Percentiles rank a stretch among this genome's conserved stretches.
Conservation (phyloP, 2,113 vertebrate genomes). For the Tapirus terrestris region DNA sequence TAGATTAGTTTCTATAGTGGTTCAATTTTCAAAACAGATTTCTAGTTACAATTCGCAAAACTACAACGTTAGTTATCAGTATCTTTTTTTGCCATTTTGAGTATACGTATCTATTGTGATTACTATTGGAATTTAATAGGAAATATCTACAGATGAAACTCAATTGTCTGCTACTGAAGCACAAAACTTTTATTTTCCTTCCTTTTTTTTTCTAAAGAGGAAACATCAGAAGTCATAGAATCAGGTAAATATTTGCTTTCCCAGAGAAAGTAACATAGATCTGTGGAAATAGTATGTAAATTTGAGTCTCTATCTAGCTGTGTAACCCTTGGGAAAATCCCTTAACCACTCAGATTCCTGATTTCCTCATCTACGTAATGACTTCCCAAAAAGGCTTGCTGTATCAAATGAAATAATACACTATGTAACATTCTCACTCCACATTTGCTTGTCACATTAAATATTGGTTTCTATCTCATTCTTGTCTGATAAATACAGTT, state of each 20-base stretch:
- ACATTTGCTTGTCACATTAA: neutral
- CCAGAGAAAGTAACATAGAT: neutral
- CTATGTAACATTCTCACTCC: neutral
- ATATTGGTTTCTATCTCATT: neutral
- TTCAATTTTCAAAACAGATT: slow-evolving; percentile 7
- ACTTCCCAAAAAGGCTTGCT: neutral
- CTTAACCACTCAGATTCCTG: neutral
- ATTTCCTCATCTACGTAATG: neutral
- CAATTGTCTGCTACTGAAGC: neutral
- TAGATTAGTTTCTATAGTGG: neutral
- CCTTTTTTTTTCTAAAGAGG: slow-evolving; percentile 72
- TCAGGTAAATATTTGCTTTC: slow-evolving; percentile 76
- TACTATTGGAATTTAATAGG: neutral
- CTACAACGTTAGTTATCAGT: neutral
- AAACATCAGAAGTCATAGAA: slow-evolving; percentile 70
- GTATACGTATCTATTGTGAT: neutral
- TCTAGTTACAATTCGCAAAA: neutral
- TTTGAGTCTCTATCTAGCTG: neutral
- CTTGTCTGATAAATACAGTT: neutral
- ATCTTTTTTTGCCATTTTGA: neutral
- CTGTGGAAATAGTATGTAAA: neutral
- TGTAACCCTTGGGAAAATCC: neutral
- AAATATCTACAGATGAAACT: neutral
- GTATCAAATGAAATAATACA: neutral
- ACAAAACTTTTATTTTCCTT: neutral